phyloP scores from a whole-genome alignment of 2,888 invertebrate genomes.

The Buathra laborator region DNA sequence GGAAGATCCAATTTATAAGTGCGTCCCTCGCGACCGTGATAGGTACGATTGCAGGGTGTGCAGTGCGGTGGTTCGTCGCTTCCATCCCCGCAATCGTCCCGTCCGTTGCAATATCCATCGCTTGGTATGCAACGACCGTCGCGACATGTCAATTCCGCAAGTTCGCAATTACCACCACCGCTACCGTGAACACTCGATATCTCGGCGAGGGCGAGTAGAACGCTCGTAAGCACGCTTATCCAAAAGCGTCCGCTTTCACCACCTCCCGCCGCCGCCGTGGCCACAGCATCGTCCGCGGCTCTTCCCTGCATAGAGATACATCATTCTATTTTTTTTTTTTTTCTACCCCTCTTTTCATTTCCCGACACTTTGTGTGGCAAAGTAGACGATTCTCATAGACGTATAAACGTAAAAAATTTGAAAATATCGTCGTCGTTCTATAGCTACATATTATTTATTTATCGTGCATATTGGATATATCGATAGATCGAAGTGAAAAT shows the following conservation, averaged over 20 bases:
- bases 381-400: no score
- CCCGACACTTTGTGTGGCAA: neutral
- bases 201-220: slow-evolving; percentile 67
- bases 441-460: no score
- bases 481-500: neutral
- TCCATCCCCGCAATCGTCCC: slow-evolving; percentile 93
- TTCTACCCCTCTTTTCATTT: neutral
- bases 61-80: slow-evolving; percentile 94
- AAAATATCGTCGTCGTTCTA: neutral
- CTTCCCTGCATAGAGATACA: slow-evolving; percentile 48
- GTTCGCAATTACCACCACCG: slow-evolving; percentile 87
- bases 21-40: slow-evolving; percentile 93
- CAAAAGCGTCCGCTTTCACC: slow-evolving; percentile 52
- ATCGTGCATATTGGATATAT: neutral
- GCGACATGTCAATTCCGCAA: slow-evolving; percentile 92
- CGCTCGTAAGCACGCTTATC: slow-evolving; percentile 31
- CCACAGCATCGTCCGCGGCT: slow-evolving; percentile 58
- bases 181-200: slow-evolving; percentile 66
- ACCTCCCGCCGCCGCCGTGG: slow-evolving; percentile 36
- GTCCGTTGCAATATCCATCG: slow-evolving; percentile 95
- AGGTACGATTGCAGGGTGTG: slow-evolving; percentile 95
- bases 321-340: neutral
- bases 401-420: no score
- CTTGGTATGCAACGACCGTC: slow-evolving; percentile 92
- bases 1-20: slow-evolving; percentile 90